Evolutionary conservation across 2,797 vertebrate species (phyloP), one percentile per base, ranked within the genome.

Genomic region (Buceros bicornis): DNA sequence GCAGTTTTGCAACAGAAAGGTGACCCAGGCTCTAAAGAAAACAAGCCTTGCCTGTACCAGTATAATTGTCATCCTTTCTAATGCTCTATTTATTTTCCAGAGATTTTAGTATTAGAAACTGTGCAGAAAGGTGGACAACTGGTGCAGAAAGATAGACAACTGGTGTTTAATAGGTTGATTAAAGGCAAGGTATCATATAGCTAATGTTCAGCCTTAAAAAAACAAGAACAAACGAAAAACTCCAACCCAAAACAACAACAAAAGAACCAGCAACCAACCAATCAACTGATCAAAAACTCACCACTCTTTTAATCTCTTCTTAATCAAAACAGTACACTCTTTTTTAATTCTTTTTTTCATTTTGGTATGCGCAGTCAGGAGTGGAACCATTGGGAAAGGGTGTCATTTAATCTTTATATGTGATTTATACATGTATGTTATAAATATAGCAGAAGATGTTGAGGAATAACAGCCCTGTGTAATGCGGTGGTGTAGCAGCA

Each of bases 171-270:
- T 33, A 47, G 5, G 1, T 65, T 72, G 33, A 33, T 87, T 37
- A 77, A 79, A 82, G 29, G 18, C 35, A 14, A 54, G 26, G 17
- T 33, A 26, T 61, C 13, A 10, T n/a, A 21, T 13, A 71, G 4
- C 10, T 54, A 62, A 47, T 37, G 11, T 28, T 50, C 33, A 45
- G 24, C 8, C 42, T 61, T 33, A 37, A 80, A 60, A 33, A 33
- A 33, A 33, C 3, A 13, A 20, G 3, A 62, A 26, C 1, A 25
- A 31, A 19, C 0, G 17, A 50, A 16, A 65, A 28, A 33, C 1
- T 13, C 5, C 8, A 31, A 50, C 3, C 3, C 2, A 42, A 42
- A 12, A 0, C 2, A 76, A 64, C 9, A 58, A 21, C 3, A 37
- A 43, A 73, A 60, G 5, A 71, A 62, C 6, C 8, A 51, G 3